phyloP scores from a whole-genome alignment of 2,888 invertebrate species.

The Drosophila neonasuta region DNA sequence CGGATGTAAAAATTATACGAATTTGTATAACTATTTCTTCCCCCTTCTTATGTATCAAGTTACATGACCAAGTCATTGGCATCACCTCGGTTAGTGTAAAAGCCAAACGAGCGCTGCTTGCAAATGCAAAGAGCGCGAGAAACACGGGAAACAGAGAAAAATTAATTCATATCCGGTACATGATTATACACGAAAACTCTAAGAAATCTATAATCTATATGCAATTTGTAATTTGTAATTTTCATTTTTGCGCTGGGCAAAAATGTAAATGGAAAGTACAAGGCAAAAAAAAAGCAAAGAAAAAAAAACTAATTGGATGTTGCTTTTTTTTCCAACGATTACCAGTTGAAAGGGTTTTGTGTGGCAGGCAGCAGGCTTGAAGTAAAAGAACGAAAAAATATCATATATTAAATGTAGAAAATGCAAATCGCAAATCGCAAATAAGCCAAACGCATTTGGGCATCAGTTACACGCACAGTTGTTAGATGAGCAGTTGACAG shows the following conservation, averaged over 20 bases:
- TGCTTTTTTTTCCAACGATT: constrained; percentile 23
- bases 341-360: constrained; percentile 33
- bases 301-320: constrained; percentile 49
- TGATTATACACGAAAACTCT: constrained; percentile 77
- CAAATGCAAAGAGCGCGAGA: constrained; percentile 48
- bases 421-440: constrained; percentile 69
- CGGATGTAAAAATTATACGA: background rate
- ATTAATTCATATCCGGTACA: constrained; percentile 79
- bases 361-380: constrained; percentile 9
- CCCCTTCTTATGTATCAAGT: background rate
- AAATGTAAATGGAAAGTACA: constrained; percentile 20
- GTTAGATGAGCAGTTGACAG: constrained; percentile 33
- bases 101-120: constrained; percentile 39
- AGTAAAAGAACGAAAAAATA: background rate
- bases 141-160: constrained; percentile 57
- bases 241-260: constrained; percentile 37
- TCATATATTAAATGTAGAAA: constrained; percentile 43
- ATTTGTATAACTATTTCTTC: background rate
- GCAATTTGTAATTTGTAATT: constrained; percentile 60
- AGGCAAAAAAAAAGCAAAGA: constrained; percentile 12
- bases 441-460: constrained; percentile 66
- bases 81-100: background rate
- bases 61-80: background rate
- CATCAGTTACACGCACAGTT: constrained; percentile 45
- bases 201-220: constrained; percentile 69